A percentile compares a stretch with the other conserved stretches of the same genome.
Evolutionary conservation across 1,140 invertebrate genomes (phyloP).

Genomic region (Neodiprion lecontei): DNA sequence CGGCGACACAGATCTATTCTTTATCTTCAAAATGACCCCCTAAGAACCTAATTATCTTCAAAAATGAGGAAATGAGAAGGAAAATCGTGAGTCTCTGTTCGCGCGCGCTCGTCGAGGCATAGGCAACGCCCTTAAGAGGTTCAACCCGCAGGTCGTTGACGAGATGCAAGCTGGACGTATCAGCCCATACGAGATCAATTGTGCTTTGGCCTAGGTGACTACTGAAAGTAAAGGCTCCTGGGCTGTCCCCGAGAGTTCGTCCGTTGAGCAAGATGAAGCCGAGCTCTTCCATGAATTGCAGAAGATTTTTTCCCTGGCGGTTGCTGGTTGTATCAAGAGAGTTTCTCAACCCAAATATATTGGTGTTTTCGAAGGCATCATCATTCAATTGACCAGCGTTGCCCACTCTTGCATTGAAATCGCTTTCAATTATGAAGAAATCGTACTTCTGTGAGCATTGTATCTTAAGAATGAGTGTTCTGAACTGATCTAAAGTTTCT

Average conservation of each 20-base stretch:
- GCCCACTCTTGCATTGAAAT: slow-evolving; percentile 25
- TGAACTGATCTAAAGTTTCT: too few relatives aligned
- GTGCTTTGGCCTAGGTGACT: slow-evolving; percentile 13
- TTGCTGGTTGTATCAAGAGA: slow-evolving; percentile 19
- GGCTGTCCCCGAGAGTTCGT: slow-evolving; percentile 17
- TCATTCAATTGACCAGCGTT: not conserved
- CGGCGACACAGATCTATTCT: too few relatives aligned
- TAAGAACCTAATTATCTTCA: too few relatives aligned
- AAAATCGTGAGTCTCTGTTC: too few relatives aligned
- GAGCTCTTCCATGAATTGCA: slow-evolving; percentile 25
- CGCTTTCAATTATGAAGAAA: slow-evolving; percentile 16
- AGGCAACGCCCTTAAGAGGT: too few relatives aligned
- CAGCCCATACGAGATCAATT: slow-evolving; percentile 24
- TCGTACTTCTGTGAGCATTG: too few relatives aligned
- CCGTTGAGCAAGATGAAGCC: slow-evolving; percentile 27
- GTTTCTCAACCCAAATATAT: slow-evolving; percentile 11
- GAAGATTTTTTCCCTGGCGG: slow-evolving; percentile 14
- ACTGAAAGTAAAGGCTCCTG: slow-evolving; percentile 17
- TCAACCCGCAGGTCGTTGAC: slow-evolving; percentile 1
- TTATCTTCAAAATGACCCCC: too few relatives aligned
- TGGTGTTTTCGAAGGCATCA: slow-evolving; percentile 3
- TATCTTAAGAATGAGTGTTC: too few relatives aligned
- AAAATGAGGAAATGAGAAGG: too few relatives aligned
- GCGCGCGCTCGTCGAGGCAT: too few relatives aligned
- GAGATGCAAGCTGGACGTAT: not conserved